phyloP scores from a whole-genome alignment of 1,140 invertebrate genomes.

The Aethina tumida region DNA sequence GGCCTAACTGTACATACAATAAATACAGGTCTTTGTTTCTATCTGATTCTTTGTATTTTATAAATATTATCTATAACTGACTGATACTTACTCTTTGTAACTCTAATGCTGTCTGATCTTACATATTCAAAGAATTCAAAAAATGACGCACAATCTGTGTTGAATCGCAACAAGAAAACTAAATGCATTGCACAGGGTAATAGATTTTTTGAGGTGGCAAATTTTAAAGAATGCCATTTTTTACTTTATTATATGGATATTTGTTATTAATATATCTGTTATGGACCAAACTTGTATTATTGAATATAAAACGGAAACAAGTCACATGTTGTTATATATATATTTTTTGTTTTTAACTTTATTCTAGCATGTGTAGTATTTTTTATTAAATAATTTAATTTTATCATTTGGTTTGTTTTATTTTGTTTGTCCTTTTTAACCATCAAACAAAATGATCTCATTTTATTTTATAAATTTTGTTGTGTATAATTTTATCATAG shows the following conservation, averaged over 20 bases:
- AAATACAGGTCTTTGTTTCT: too few species aligned
- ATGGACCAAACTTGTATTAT: constrained; percentile 3
- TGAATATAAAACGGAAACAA: too few species aligned
- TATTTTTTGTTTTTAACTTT: too few species aligned
- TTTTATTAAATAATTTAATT: too few species aligned
- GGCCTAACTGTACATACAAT: constrained; percentile 17
- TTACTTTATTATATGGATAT: not conserved
- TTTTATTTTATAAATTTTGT: too few species aligned
- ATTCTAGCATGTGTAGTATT: too few species aligned
- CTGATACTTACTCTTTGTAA: constrained; percentile 1
- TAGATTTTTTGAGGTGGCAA: not conserved
- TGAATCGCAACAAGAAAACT: not conserved
- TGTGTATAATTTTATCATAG: too few species aligned
- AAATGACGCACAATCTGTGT: not conserved
- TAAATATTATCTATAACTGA: constrained; percentile 1
- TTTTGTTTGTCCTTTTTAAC: too few species aligned
- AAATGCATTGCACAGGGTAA: constrained; percentile 1
- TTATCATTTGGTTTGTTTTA: too few species aligned
- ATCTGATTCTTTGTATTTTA: constrained; percentile 1
- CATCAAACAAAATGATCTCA: too few species aligned
- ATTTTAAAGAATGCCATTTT: not conserved
- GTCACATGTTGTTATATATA: too few species aligned
- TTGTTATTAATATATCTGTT: constrained; percentile 1
- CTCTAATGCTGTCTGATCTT: not conserved
- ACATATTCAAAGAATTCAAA: constrained; percentile 1